Evolutionary conservation across 2,888 invertebrate species (phyloP), one percentile per base, ranked within the genome.

Genomic region (Ormyrus labotus): DNA sequence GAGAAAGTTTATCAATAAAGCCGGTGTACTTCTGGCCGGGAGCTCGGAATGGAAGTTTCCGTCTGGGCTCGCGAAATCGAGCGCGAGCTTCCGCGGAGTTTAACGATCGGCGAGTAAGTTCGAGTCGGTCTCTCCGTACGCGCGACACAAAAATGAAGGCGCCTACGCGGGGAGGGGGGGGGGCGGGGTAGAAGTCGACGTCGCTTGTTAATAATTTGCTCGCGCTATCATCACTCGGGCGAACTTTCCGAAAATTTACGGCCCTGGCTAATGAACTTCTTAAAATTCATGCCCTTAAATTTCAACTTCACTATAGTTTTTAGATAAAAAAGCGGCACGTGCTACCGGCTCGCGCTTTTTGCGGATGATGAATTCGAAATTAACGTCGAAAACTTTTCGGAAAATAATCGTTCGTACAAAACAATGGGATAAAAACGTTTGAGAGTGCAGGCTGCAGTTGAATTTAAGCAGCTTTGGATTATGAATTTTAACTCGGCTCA

Each of bases 1-100:
- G 57, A 68, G 53, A 74, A 81, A 81, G 80, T 81, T 78, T 78
- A 81, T 81, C 74, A 78, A 80, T 80, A 80, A 80, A 80, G 13
- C 57, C 57, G 65, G 71, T 57, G 58, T 13, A 58, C n/a, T 65
- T 64, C 64, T 64, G 7, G 50, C 19, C 19, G 69, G n/a, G 51
- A 69, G 50, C 57, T 47, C 13, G 19, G 19, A 55, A 58, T 34
- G 55, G 57, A 63, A 69, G 64, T 70, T 73, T 64, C 45, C 47
- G 75, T 72, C 57, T 48, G 72, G 58, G 73, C 60, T 51, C 34
- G 63, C 70, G 70, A 65, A 65, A 73, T 78, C 73, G 65, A 67
- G 61, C 19, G 19, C 70, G 77, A 73, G 69, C 51, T 70, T 65
- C 55, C 47, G 6, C n/a, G 34, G 60, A 78, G 79, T 80, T 77